Evolutionary conservation across 1,140 invertebrate species (phyloP).

Genomic region (Coelopa frigida): DNA sequence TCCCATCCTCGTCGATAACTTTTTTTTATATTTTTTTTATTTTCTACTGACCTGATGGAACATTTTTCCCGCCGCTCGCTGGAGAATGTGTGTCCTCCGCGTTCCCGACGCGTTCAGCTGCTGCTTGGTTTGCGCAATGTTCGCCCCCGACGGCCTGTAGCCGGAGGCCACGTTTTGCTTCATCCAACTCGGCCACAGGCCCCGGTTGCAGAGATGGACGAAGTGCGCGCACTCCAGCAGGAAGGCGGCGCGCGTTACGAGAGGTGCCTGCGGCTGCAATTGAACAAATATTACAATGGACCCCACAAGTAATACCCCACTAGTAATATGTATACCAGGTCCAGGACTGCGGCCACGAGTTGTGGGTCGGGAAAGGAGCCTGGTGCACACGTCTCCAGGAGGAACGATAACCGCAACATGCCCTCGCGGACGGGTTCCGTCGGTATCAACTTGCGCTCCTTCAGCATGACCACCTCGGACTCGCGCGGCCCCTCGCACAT

Average conservation of each 20-base stretch:
- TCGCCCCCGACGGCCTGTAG: conserved; percentile 66
- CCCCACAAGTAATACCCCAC: neutral
- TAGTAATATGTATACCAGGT: conserved; percentile 63
- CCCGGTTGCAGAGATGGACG: conserved; percentile 95
- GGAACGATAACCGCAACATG: conserved; percentile 75
- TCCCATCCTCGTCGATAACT: conserved; percentile 70
- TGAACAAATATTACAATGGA: conserved; percentile 30
- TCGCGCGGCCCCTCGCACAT: conserved; percentile 68
- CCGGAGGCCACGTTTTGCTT: conserved; percentile 59
- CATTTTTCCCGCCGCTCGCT: conserved; percentile 87
- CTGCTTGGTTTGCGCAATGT: conserved; percentile 41
- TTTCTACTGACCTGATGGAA: conserved; percentile 84
- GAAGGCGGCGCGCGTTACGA: conserved; percentile 82
- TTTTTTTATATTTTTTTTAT: too few relatives aligned
- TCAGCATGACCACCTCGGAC: conserved; percentile 78
- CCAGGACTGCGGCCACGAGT: conserved; percentile 87
- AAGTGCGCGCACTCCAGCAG: conserved; percentile 93
- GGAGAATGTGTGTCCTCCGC: conserved; percentile 70
- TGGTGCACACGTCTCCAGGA: conserved; percentile 91
- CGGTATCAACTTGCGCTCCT: conserved; percentile 73
- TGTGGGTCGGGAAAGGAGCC: conserved; percentile 93
- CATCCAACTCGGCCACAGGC: conserved; percentile 96
- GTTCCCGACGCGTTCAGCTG: conserved; percentile 51
- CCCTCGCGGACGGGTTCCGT: conserved; percentile 68
- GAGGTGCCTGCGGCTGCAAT: conserved; percentile 92